A percentile compares a stretch with the other conserved stretches of the same genome.
These are phyloP conservation scores for Corythaixoides concolor DNA, from an alignment of 2,113 vertebrate genomes.

Conservation along the genomic window DNA sequence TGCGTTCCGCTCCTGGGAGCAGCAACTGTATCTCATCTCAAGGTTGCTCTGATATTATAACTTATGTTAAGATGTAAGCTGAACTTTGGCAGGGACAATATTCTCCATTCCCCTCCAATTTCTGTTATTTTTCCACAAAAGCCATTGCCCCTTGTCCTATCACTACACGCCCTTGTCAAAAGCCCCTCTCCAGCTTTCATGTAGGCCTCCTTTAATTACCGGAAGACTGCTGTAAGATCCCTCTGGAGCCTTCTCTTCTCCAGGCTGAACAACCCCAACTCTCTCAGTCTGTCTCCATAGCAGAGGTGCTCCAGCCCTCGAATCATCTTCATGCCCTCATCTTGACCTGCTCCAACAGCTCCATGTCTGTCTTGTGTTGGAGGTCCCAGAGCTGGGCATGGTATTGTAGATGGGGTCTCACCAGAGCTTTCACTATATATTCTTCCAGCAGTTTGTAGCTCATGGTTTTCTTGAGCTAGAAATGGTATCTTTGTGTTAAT, in stretches of 20 bases:
- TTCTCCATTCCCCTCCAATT: too few species aligned
- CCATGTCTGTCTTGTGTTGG: not conserved
- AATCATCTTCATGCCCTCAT: fast-evolving
- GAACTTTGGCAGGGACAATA: too few species aligned
- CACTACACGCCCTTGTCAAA: too few species aligned
- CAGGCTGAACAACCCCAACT: not conserved
- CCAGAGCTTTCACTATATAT: not conserved
- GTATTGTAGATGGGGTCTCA: not conserved
- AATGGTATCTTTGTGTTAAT: not conserved
- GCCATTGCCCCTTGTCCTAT: fast-evolving
- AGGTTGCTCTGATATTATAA: too few species aligned
- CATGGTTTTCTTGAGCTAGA: not conserved
- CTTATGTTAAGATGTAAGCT: too few species aligned
- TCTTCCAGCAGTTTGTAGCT: not conserved
- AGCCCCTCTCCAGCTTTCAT: not conserved
- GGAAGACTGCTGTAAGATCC: too few species aligned
- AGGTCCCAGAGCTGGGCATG: not conserved
- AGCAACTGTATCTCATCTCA: too few species aligned
- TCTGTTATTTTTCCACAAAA: not conserved
- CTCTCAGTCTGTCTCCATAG: too few species aligned
- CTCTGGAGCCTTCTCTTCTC: not conserved
- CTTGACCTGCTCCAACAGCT: not conserved
- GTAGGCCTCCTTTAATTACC: too few species aligned
- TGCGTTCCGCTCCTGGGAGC: too few species aligned
- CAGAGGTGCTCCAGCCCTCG: not conserved